A percentile compares a stretch with the other conserved stretches of the same genome.
Conservation (phyloP, 35 echinoderm and acorn worm species). For the Apostichopus japonicus region DNA sequence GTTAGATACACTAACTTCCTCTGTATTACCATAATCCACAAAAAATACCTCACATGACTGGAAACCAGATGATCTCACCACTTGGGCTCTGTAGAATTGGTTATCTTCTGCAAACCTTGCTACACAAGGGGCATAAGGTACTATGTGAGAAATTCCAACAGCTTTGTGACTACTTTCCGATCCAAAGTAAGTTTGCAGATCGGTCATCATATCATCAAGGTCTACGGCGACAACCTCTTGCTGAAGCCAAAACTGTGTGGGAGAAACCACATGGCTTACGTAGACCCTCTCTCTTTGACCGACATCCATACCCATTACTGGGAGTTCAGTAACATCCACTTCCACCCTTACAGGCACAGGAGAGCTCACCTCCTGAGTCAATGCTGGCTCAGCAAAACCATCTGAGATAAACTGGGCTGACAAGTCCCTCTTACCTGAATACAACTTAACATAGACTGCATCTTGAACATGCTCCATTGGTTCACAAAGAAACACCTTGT, state of each 20-base stretch:
- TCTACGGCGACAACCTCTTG: slow-evolving; percentile 62
- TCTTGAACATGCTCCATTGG: slow-evolving; percentile 43
- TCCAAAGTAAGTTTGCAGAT: slow-evolving; percentile 54
- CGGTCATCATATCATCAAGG: slow-evolving; percentile 86
- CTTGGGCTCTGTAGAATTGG: slow-evolving; percentile 64
- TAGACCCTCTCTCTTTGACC: slow-evolving; percentile 72
- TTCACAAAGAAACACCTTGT: slow-evolving; percentile 73
- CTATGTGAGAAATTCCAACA: not conserved
- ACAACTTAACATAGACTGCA: slow-evolving; percentile 63
- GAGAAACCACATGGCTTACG: slow-evolving; percentile 66
- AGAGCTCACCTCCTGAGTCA: not conserved
- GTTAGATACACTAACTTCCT: slow-evolving; percentile 47
- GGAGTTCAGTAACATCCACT: not conserved
- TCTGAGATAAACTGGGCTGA: slow-evolving; percentile 61
- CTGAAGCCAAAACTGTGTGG: slow-evolving; percentile 81
- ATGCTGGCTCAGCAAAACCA: slow-evolving; percentile 58
- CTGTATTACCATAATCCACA: slow-evolving; percentile 89
- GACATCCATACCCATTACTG: slow-evolving; percentile 57
- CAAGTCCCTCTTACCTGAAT: slow-evolving; percentile 45
- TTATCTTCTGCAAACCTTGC: slow-evolving; percentile 82
- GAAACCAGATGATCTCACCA: slow-evolving; percentile 46
- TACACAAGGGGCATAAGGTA: slow-evolving; percentile 68
- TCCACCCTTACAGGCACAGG: not conserved
- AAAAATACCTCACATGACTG: slow-evolving; percentile 73
- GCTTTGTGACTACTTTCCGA: not conserved